Conservation (phyloP, 2,888 invertebrate species). For the Nomada fucata region DNA sequence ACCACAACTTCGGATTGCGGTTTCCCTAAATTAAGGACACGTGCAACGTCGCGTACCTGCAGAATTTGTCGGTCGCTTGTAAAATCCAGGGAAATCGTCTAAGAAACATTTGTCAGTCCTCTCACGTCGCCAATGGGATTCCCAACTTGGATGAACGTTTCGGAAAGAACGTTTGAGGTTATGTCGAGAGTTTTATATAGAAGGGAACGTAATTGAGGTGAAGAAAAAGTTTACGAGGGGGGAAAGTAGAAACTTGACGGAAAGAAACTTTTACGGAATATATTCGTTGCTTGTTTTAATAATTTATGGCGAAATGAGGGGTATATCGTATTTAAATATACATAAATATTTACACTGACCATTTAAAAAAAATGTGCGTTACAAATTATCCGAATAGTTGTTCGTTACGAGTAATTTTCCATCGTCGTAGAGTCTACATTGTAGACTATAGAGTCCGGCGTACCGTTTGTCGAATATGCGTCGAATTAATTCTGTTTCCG, state of each 20-base stretch:
- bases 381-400: not conserved
- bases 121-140: not conserved
- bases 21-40: slow-evolving; percentile 21
- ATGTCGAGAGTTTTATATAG: too few relatives aligned
- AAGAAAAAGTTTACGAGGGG: too few relatives aligned
- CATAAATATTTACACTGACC: too few relatives aligned
- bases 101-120: slow-evolving; percentile 1
- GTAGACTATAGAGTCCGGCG: not conserved
- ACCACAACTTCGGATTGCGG: slow-evolving; percentile 27
- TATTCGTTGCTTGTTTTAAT: too few relatives aligned
- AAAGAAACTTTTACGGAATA: too few relatives aligned
- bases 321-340: too few relatives aligned
- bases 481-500: not conserved
- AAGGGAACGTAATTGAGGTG: too few relatives aligned
- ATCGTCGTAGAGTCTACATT: too few relatives aligned
- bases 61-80: slow-evolving; percentile 1
- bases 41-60: slow-evolving; percentile 17
- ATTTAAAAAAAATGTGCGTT: too few relatives aligned
- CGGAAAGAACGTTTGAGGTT: not conserved
- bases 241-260: too few relatives aligned
- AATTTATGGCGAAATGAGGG: too few relatives aligned
- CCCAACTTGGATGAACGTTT: not conserved
- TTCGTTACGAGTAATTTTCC: not conserved
- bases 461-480: slow-evolving; percentile 1
- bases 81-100: slow-evolving; percentile 3